phyloP scores from a whole-genome alignment of 2,113 vertebrate genomes.

The Chloropsis hardwickii region DNA sequence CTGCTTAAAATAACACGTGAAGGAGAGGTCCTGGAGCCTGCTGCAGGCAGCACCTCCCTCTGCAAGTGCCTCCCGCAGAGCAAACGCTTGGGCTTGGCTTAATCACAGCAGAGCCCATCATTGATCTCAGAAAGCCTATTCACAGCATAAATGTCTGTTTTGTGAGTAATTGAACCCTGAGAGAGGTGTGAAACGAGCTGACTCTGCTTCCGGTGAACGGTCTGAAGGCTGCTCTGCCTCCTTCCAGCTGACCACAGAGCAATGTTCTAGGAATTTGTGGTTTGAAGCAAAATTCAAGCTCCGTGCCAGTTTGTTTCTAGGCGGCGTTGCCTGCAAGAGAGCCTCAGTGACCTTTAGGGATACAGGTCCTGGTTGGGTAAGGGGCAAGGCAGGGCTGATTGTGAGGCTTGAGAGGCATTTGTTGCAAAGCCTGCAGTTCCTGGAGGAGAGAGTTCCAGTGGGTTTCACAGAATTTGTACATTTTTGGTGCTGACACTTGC shows the following conservation, averaged over 20 bases:
- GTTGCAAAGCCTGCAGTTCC: neutral
- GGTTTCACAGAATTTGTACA: fast-evolving
- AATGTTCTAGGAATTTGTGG: neutral
- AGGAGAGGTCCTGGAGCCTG: neutral
- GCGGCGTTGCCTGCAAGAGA: neutral
- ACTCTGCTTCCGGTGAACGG: neutral
- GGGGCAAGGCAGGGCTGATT: neutral
- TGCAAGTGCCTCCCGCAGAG: neutral
- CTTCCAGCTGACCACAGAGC: neutral
- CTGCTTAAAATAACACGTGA: neutral
- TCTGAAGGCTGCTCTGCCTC: neutral
- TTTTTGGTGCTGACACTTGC: fast-evolving
- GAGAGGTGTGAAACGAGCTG: constrained; percentile 23
- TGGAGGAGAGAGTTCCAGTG: neutral
- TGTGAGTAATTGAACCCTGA: neutral
- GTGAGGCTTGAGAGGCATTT: fast-evolving
- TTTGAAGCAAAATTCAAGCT: neutral
- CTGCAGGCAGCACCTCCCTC: constrained; percentile 1
- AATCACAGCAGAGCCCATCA: neutral
- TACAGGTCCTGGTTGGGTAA: neutral
- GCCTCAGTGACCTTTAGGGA: neutral
- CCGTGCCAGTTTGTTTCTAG: neutral
- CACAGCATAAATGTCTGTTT: neutral
- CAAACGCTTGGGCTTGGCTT: neutral
- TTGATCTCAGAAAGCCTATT: neutral